Evolutionary conservation across 2,797 vertebrate species (phyloP), one percentile per base, ranked within the genome.

Genomic region (Pipistrellus pipistrellus): DNA sequence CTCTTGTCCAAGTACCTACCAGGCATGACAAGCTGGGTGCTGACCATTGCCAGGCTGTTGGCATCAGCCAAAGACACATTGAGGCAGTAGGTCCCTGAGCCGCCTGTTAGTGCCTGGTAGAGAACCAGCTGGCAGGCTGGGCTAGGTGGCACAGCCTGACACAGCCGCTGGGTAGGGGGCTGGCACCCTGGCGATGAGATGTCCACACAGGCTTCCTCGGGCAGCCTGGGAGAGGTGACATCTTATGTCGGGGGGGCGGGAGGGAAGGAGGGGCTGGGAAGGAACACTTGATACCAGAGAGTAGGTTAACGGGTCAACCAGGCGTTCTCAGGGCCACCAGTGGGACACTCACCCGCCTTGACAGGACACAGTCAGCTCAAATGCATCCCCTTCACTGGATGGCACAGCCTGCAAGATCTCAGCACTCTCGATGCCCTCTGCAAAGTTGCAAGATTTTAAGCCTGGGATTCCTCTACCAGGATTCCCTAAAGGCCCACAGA

Each of bases 361-460:
- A 94, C 99, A 99, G 13, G 98, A 98, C 92, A 99, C 98, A 0
- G 99, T 99, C 95, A 99, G 97, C 73, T 99, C 99, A 97, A 99
- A 99, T 23, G 99, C 98, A 62, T 98, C 99, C 96, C 99, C 95
- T 44, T 98, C 96, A 0, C 97, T 97, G 4, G 97, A 96, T 35
- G 98, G 99, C 88, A 98, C 95, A 93, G 99, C 97, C 95, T 99
- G 98, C 75, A 99, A 98, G 88, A 99, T 99, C 98, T 99, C 98
- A 55, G 99, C 99, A 93, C 98, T 99, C 97, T 99, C 99, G 80
- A 99, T 99, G 4, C 99, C 99, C 99, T 99, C 99, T 99, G 98
- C 80, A 93, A 41, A 93, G 72, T 48, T 66, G 62, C 27, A 93
- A 76, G 71, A 23, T 72, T 77, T 59, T 76, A 90, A 71, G 12